Conservation (phyloP, 2,113 vertebrate species). For the Laticauda colubrina region DNA sequence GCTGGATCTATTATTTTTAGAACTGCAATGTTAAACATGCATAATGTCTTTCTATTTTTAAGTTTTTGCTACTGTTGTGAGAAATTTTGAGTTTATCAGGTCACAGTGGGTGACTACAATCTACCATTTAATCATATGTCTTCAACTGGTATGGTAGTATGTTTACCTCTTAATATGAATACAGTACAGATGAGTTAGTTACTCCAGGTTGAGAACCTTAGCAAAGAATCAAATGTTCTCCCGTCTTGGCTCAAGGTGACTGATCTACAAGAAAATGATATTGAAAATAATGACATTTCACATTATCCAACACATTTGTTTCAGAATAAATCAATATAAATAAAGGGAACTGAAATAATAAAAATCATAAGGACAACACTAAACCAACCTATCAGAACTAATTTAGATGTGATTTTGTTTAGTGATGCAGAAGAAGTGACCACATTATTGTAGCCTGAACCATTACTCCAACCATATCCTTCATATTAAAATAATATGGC, state of each 20-base stretch:
- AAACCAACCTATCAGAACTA: slow-evolving; percentile 30
- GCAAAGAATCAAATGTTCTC: background rate
- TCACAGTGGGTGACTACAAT: background rate
- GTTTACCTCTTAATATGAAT: background rate
- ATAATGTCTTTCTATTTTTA: background rate
- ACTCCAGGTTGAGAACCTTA: background rate
- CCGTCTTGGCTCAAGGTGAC: background rate
- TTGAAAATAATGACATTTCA: background rate
- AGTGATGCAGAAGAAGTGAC: slow-evolving; percentile 35
- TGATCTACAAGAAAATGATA: background rate
- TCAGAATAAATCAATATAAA: slow-evolving; percentile 16
- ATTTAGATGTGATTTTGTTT: slow-evolving; percentile 24
- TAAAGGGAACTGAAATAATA: background rate
- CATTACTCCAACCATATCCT: background rate
- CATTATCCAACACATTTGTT: background rate
- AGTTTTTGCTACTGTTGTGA: background rate
- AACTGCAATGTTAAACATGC: background rate
- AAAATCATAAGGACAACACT: background rate
- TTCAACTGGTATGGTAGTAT: background rate
- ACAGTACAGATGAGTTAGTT: background rate
- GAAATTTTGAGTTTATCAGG: background rate
- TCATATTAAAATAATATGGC: background rate
- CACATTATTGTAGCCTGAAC: slow-evolving; percentile 8
- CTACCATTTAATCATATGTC: background rate
- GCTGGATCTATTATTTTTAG: background rate